phyloP scores from a whole-genome alignment of 2,113 vertebrate genomes.

The Struthio camelus region DNA sequence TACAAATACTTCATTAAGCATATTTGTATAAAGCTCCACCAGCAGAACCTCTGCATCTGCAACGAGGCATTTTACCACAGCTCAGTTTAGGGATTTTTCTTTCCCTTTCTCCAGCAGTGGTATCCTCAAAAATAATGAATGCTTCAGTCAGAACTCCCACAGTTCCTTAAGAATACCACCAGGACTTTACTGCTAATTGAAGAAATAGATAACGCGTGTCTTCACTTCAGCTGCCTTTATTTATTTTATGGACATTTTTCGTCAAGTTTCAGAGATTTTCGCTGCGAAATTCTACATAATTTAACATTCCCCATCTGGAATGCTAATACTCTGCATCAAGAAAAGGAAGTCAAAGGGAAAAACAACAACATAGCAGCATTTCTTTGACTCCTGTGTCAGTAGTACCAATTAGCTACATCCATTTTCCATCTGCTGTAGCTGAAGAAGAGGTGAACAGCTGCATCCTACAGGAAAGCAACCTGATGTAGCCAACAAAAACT shows the following conservation, averaged over 20 bases:
- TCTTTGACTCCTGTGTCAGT: constrained; percentile 59
- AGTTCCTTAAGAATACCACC: constrained; percentile 50
- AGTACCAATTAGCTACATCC: constrained; percentile 64
- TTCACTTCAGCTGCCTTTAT: constrained; percentile 57
- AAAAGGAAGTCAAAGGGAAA: constrained; percentile 12
- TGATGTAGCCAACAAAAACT: constrained; percentile 43
- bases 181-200: constrained; percentile 57
- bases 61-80: neutral
- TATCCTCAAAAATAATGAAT: constrained; percentile 32
- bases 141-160: constrained; percentile 40
- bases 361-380: neutral
- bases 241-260: constrained; percentile 63
- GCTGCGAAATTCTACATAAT: constrained; percentile 66
- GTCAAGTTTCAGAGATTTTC: constrained; percentile 63
- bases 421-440: constrained; percentile 60
- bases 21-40: constrained; percentile 48
- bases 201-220: constrained; percentile 66
- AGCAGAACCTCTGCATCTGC: constrained; percentile 19
- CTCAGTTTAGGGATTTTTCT: constrained; percentile 23
- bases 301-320: constrained; percentile 69
- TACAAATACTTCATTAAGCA: constrained; percentile 52
- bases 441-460: constrained; percentile 59
- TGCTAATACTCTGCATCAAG: constrained; percentile 29
- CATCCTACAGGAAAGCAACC: constrained; percentile 57
- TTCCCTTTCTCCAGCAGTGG: neutral